Evolutionary conservation across 2,888 invertebrate genomes (phyloP), one percentile per base, ranked within the genome.

Genomic region (Limnephilus lunatus): DNA sequence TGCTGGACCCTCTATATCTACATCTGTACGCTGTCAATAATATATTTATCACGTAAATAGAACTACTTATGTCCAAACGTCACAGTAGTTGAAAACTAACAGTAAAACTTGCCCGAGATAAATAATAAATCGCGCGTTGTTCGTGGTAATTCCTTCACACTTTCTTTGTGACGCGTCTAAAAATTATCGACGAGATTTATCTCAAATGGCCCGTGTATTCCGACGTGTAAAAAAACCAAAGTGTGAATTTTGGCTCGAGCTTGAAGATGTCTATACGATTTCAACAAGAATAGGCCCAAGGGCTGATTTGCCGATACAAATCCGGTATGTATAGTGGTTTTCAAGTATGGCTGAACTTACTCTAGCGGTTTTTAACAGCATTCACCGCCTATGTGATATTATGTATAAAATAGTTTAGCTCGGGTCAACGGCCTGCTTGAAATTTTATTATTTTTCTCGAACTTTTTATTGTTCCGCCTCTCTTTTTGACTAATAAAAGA

Each of bases 221-320:
- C 88, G 80, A 32, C 88, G 53, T 31, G 31, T 30, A 68, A 85
- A 88, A 88, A 85, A 85, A 92, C 31, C 83, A 30, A 88, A 91
- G 92, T 92, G 92, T 91, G 91, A 92, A 91, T 89, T 92, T 92
- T 92, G 89, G 92, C 92, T 48, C 92, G 44, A 44, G 86, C 86
- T 81, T 48, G 48, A 87, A 85, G 81, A 82, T 86, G 85, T 81
- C 48, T 31, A 14, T 85, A 82, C 80, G 89, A 92, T 93, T 93
- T 91, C 48, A 85, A 83, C 48, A 53, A 68, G 88, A 89, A 92
- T 87, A 39, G n/a, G 93, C 93, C 93, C 81, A 85, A 93, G 89
- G 93, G 92, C 89, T 90, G 81, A 90, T 90, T 93, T 44, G 39
- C 30, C 90, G 89, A 92, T 93, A 91, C 91, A 87, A 86, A 44